These are phyloP conservation scores for Mionectes olivaceus DNA, from an alignment of 2,797 vertebrate species.

Conservation along the genomic window DNA sequence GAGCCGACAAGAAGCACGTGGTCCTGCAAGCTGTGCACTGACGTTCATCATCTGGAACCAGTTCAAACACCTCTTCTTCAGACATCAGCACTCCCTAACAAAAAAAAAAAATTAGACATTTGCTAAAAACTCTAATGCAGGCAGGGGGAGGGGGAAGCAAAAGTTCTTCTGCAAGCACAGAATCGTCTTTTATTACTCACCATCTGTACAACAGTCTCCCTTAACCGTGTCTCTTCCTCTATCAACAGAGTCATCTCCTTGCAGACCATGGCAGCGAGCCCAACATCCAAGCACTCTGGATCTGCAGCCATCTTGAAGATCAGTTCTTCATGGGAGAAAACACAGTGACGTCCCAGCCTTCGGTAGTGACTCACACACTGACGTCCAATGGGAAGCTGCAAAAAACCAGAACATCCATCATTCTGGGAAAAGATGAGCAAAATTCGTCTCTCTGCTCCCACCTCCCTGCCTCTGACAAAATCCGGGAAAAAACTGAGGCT, in stretches of 20 bases:
- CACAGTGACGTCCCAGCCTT: slow-evolving; percentile 92
- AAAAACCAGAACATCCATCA: not conserved
- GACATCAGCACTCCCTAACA: slow-evolving; percentile 91
- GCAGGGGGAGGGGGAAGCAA: not conserved
- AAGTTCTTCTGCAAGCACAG: not conserved
- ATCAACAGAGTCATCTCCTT: slow-evolving; percentile 93
- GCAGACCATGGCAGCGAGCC: slow-evolving; percentile 92
- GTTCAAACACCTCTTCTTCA: slow-evolving; percentile 96
- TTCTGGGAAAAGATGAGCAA: not conserved
- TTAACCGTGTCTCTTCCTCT: slow-evolving; percentile 90
- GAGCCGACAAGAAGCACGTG: slow-evolving; percentile 96
- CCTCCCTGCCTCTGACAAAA: not conserved
- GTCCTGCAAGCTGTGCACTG: slow-evolving; percentile 96
- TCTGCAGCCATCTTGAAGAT: slow-evolving; percentile 99
- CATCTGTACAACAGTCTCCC: slow-evolving; percentile 88
- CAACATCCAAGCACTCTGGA: slow-evolving; percentile 94
- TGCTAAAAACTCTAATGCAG: not conserved
- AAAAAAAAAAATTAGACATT: not conserved
- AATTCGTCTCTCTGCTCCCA: not conserved
- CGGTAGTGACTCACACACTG: slow-evolving; percentile 97
- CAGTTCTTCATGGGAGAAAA: slow-evolving; percentile 98
- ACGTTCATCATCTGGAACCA: slow-evolving; percentile 95
- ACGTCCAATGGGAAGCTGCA: slow-evolving; percentile 92
- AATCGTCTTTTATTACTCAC: slow-evolving; percentile 73
- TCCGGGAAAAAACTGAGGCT: not conserved